Base-by-base conservation (phyloP, 1,140 invertebrate genomes). In the Lerema accius region DNA sequence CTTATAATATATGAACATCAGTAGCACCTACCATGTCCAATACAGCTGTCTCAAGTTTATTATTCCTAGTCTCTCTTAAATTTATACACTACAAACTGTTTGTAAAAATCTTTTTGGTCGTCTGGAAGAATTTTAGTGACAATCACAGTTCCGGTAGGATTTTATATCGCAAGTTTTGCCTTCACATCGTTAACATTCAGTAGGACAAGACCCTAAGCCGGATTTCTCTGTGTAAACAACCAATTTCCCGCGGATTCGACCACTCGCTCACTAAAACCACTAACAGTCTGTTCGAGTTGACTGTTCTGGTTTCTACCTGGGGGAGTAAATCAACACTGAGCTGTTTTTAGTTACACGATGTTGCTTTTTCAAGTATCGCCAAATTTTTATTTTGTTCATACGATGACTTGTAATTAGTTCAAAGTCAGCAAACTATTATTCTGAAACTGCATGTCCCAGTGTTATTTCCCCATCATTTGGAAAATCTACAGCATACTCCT, bases 201-300 rank as follows among this genome's bases (percentile, higher is more conserved):
- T 63, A 13, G 1, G 11, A 23, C 43, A 49, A 15, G 39, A 26
- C 40, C 43, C 42, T 50, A 11, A 68, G 53, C 56, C 55, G 55
- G 60, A 68, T 64, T 66, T 67, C 58, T 63, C 45, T 50, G 59
- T 26, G 60, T 65, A 73, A 73, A 71, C 65, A 73, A 67, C 48
- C 49, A 50, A 68, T 73, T 73, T 73, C 63, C 68, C 60, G 63
- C 59, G 68, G 68, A 70, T 67, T 71, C 67, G 58, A 46, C 69
- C 43, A 67, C 63, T 70, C 42, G 40, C 59, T 35, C 63, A 56
- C 62, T 61, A 55, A 51, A 63, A 53, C 66, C 66, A 63, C 55
- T 67, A 55, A 68, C 48, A 46, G 61, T 48, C 32, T 69, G 40
- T 66, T 66, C 63, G 63, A 69, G 49, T 66, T 65, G 28, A 37